Evolutionary conservation across 1,140 invertebrate species (phyloP), one percentile per base, ranked within the genome.

Genomic region (Tyrophagus putrescentiae): DNA sequence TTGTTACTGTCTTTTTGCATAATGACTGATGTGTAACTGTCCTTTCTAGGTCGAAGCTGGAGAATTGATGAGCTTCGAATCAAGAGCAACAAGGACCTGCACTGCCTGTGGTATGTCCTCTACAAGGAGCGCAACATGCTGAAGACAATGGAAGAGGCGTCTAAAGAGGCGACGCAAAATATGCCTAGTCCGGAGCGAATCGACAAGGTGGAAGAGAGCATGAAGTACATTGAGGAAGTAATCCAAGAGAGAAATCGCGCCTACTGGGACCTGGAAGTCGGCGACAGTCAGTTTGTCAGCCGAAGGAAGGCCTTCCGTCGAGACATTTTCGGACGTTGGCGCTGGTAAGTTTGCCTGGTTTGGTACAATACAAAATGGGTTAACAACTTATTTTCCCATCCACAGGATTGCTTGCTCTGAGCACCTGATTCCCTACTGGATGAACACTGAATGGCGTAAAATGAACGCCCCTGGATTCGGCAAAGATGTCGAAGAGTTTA

Each of bases 81-180:
- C 32, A 98, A 97, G 75, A 93, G 87, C 53, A 98, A 96, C 72
- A 76, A 81, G 50, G 95, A 99, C 75, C 78, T 98, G 44, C 95
- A 99, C 68, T 96, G 98, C 77, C 74, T 98, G 58, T 99, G 95
- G 95, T 96, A 82, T 76, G 78, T 98, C 27, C 75, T 98, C 57
- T 72, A 97, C 25, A 99, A 98, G 76, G 95, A 98, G 75, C 75
- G 81, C 60, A 99, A 99, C 71, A 95, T 97, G 91, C 74, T 99
- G 5, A 71, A 93, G 48, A 98, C 95, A 18, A 95, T 98, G 93
- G 84, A 96, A 75, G 77, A 87, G 61, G 83, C 83, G 68, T 84
- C 79, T 68, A 82, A 83, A 52, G 69, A 78, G 61, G 74, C 82
- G 67, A 72, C 71, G 34, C 73, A 79, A 71, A 63, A 84, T n/a